A percentile compares a stretch with the other conserved stretches of the same genome.
phyloP scores from a whole-genome alignment of 2,888 invertebrate genomes.

The Aromia moschata region DNA sequence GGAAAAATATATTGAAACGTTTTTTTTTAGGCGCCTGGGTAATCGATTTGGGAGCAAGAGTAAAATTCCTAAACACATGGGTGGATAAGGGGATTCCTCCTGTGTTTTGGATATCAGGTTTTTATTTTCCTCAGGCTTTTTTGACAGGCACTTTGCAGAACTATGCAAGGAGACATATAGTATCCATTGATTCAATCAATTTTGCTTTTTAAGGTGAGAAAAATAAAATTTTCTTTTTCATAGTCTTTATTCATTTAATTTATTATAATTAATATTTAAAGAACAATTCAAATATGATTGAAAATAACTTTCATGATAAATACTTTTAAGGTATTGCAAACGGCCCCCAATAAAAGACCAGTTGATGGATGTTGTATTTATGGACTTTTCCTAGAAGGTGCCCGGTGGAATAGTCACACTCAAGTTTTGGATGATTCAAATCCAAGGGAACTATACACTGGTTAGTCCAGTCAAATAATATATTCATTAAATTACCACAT shows the following conservation, averaged over 20 bases:
- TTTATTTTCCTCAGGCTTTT: constrained; percentile 88
- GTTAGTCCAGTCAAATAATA: no score
- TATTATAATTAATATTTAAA: no score
- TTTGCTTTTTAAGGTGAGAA: constrained; percentile 70
- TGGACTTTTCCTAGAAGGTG: constrained; percentile 79
- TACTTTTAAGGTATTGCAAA: constrained; percentile 6
- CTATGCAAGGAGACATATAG: constrained; percentile 78
- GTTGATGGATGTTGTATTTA: constrained; percentile 72
- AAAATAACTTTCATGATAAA: no score
- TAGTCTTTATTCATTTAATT: no score
- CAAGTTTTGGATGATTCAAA: constrained; percentile 69
- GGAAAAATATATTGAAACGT: neutral
- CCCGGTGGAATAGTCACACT: constrained; percentile 74
- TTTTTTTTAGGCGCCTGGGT: constrained; percentile 71
- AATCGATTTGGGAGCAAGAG: constrained; percentile 70
- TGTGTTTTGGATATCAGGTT: constrained; percentile 86
- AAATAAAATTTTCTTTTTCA: no score
- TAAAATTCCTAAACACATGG: constrained; percentile 74
- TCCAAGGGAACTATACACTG: constrained; percentile 76
- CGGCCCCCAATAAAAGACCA: constrained; percentile 64
- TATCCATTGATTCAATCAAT: constrained; percentile 78
- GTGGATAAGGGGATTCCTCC: constrained; percentile 73
- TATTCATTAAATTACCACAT: no score
- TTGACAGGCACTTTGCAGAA: constrained; percentile 85
- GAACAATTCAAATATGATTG: no score